Base-by-base conservation (phyloP, 1,140 invertebrate species). In the Neodiprion pinetum region DNA sequence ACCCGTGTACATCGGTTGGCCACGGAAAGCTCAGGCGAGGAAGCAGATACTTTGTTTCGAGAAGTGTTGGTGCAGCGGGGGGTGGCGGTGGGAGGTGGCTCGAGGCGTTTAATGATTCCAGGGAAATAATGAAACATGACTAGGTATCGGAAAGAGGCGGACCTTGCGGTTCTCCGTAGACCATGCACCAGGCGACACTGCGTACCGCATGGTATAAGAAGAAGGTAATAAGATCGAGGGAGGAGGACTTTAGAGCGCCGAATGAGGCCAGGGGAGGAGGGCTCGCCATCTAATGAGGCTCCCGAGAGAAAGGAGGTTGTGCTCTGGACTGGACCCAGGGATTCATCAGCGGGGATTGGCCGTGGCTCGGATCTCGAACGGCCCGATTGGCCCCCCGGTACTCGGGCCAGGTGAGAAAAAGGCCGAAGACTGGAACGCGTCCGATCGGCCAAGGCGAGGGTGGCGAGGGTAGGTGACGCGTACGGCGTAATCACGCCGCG, bases 261-360 rank as follows among this genome's bases (percentile, higher is more conserved):
- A 17, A 61, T 14, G n/a, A 12, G 53, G n/a, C 53, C 53, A 17
- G 7, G 74, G 74, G 76, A 79, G 82, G 85, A 84, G 85, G 84
- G 83, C 79, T 81, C 87, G 53, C 11, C 53, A 61, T 61, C 86
- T 87, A 87, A 88, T 88, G 86, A 88, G 86, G 79, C 80, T 77
- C 76, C 72, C 72, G 71, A 61, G 67, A 74, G 70, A 77, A 81
- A 79, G 79, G 80, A 85, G 85, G 85, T 78, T 84, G 85, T 85
- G 78, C 84, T 82, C 74, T 80, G 82, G 79, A 82, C 81, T 81
- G 77, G 79, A 81, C 86, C 84, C 82, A 86, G 76, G 76, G 79
- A 81, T 86, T 84, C 81, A 86, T 85, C 83, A 83, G 73, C 79
- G 70, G 79, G 84, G 85, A 87, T 86, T 86, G 86, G 85, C 80